A percentile compares a stretch with the other conserved stretches of the same genome.
Conservation (phyloP, 2,113 vertebrate genomes). For the Brachypodius melanocephalos region DNA sequence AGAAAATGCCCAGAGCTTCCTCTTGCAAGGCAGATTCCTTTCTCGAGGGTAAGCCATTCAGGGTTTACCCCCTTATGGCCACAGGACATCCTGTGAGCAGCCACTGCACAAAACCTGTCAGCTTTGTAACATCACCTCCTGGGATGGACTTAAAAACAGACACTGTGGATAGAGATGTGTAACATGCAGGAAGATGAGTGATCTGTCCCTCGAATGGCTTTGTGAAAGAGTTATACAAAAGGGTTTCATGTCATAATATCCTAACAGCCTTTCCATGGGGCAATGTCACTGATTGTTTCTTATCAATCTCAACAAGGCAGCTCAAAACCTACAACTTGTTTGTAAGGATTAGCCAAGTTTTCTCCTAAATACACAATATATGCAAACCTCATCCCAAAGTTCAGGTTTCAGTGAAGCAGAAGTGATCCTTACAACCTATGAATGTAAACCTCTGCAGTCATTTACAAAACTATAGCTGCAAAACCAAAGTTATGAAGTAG, state of each 20-base stretch:
- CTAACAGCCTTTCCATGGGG: neutral
- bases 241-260: neutral
- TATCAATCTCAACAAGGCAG: neutral
- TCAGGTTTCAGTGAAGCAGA: neutral
- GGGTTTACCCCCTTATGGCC: neutral
- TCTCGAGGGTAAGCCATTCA: neutral
- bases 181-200: neutral
- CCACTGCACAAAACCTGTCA: neutral
- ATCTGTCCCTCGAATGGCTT: neutral
- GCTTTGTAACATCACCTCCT: neutral
- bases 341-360: neutral
- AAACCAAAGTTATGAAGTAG: neutral
- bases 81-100: neutral
- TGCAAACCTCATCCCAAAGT: neutral
- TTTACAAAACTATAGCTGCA: neutral
- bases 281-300: neutral
- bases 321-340: neutral
- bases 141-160: neutral
- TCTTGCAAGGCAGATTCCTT: neutral
- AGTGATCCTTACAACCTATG: neutral
- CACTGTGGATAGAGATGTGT: neutral
- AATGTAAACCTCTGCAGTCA: neutral
- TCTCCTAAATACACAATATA: neutral
- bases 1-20: neutral
- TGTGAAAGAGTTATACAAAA: neutral